Percentiles rank a stretch among this genome's conserved stretches.
phyloP scores from a whole-genome alignment of 1,140 invertebrate species.

The Dreissena rostriformis region DNA sequence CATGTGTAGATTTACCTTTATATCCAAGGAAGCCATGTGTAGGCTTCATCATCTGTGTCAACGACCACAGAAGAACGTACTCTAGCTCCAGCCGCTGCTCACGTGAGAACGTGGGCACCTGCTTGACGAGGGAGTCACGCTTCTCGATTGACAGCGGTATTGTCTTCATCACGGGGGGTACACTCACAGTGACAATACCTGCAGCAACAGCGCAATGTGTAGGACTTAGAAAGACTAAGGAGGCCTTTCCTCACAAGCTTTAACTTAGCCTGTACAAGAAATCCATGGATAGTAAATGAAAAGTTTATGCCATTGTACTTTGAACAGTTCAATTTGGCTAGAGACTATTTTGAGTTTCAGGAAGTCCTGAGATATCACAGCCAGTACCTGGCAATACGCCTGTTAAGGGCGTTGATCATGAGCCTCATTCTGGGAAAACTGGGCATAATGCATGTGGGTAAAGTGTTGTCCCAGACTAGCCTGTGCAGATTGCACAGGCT shows the following conservation, averaged over 20 bases:
- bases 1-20: conserved; percentile 44
- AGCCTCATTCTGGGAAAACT: no score
- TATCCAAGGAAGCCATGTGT: conserved; percentile 48
- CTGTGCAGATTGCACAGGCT: no score
- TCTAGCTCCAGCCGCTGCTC: conserved; percentile 38
- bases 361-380: no score
- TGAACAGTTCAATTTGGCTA: no score
- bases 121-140: background rate
- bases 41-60: conserved; percentile 46
- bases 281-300: background rate
- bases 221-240: background rate
- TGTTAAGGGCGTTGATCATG: no score
- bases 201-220: background rate
- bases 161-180: conserved; percentile 49
- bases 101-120: conserved; percentile 16
- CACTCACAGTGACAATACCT: conserved; percentile 37
- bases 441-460: no score
- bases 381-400: no score
- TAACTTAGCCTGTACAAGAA: background rate
- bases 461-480: no score
- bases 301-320: background rate
- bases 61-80: conserved; percentile 33
- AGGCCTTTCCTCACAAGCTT: background rate
- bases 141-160: conserved; percentile 18
- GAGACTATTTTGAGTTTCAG: no score